Percentiles rank a stretch among this genome's conserved stretches.
phyloP scores from a whole-genome alignment of 2,888 invertebrate genomes.

The Odontocolon sp. region DNA sequence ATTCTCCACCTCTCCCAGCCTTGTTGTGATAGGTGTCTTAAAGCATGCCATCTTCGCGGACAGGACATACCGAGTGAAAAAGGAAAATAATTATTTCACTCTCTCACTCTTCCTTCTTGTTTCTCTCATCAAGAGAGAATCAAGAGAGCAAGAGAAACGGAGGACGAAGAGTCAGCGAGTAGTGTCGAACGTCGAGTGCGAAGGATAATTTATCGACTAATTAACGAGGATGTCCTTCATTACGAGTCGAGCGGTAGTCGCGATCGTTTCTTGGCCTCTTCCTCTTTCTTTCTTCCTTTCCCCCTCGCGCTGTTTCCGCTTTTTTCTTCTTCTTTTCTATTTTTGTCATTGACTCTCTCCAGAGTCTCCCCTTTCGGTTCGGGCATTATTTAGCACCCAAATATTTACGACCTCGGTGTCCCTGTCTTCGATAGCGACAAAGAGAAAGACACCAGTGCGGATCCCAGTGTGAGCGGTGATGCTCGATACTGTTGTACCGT shows the following conservation, averaged over 20 bases:
- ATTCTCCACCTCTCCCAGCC: conserved; percentile 39
- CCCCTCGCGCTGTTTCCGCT: conserved; percentile 23
- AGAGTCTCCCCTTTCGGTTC: conserved; percentile 71
- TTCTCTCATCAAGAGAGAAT: conserved; percentile 35
- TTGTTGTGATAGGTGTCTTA: conserved; percentile 72
- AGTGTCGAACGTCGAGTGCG: conserved; percentile 74
- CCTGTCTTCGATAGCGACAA: conserved; percentile 58
- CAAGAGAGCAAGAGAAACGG: conserved; percentile 47
- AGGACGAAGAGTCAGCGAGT: conserved; percentile 55
- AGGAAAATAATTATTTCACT: conserved; percentile 30
- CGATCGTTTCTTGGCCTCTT: conserved; percentile 59
- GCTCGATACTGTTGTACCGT: conserved; percentile 62
- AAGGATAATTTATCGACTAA: conserved; percentile 81
- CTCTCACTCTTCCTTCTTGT: conserved; percentile 11
- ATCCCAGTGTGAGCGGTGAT: background rate
- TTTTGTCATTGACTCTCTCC: conserved; percentile 48
- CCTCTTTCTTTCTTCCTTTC: conserved; percentile 38
- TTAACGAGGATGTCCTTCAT: conserved; percentile 81
- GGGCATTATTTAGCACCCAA: conserved; percentile 78
- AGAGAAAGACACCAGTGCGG: background rate
- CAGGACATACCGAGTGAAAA: conserved; percentile 42
- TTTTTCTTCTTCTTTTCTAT: conserved; percentile 22
- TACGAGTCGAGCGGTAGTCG: conserved; percentile 76
- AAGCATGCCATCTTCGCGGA: conserved; percentile 71
- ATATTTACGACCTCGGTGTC: conserved; percentile 79